phyloP scores from a whole-genome alignment of 1,140 invertebrate species.

The Lysiphlebus fabarum region DNA sequence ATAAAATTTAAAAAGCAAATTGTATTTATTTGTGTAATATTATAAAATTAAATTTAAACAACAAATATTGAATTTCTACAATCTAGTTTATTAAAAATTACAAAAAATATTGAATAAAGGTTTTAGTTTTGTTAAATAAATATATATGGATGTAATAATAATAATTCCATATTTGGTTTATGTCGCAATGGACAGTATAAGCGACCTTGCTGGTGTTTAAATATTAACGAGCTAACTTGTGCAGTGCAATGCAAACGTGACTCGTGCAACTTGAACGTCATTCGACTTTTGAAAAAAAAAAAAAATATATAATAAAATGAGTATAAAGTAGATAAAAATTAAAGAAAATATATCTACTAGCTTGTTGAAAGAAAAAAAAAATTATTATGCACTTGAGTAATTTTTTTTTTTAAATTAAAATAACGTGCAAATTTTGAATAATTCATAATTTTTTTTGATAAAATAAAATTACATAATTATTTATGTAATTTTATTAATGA shows the following conservation, averaged over 20 bases:
- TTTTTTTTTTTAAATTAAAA: too few species aligned
- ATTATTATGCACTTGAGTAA: constrained; percentile 15
- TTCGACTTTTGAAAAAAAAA: constrained; percentile 17
- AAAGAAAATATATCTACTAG: background rate
- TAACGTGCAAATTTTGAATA: too few species aligned
- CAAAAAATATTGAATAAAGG: too few species aligned
- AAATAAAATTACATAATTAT: too few species aligned
- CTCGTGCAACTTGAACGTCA: constrained; percentile 18
- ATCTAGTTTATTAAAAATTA: too few species aligned
- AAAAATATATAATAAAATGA: background rate
- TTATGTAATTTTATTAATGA: too few species aligned
- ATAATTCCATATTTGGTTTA: too few species aligned
- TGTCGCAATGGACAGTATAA: background rate
- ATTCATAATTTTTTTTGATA: too few species aligned
- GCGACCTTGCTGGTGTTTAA: constrained; percentile 20
- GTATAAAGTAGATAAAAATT: constrained; percentile 1
- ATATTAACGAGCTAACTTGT: constrained; percentile 22
- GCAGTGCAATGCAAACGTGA: constrained; percentile 22
- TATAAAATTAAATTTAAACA: too few species aligned
- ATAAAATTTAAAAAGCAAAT: too few species aligned
- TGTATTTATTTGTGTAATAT: too few species aligned
- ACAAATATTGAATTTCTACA: too few species aligned
- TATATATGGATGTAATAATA: background rate
- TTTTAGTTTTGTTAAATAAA: background rate
- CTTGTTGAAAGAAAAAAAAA: constrained; percentile 8